A percentile compares a stretch with the other conserved stretches of the same genome.
These are phyloP conservation scores for Podotricha telesiphe DNA, from an alignment of 2,888 invertebrate species.

Conservation along the genomic window DNA sequence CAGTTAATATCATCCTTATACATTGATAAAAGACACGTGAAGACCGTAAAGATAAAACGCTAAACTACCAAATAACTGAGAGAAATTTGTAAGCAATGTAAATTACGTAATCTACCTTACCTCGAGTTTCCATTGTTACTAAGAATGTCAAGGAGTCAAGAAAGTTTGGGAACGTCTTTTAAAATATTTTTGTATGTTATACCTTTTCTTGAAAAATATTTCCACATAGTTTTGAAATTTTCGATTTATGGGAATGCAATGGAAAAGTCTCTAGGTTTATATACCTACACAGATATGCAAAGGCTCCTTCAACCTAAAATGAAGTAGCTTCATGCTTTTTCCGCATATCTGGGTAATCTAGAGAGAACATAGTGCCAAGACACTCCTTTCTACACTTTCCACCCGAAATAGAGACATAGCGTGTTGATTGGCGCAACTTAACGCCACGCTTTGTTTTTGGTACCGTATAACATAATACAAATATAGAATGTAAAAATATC, in stretches of 20 bases:
- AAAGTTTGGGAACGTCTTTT: conserved; percentile 23
- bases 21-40: conserved; percentile 8
- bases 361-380: too few species aligned
- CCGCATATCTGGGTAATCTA: too few species aligned
- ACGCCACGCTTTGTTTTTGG: too few species aligned
- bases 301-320: too few species aligned
- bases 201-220: conserved; percentile 18
- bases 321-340: too few species aligned
- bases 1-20: conserved; percentile 3
- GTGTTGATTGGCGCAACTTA: too few species aligned
- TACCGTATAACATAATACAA: too few species aligned
- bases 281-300: too few species aligned
- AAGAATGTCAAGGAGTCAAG: conserved; percentile 22
- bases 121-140: conserved; percentile 27
- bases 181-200: conserved; percentile 21
- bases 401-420: too few species aligned
- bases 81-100: conserved; percentile 31
- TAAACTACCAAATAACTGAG: conserved; percentile 28
- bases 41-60: conserved; percentile 17
- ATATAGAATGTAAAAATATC: too few species aligned
- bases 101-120: conserved; percentile 20
- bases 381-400: too few species aligned
- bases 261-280: neutral
- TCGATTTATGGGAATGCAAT: neutral
- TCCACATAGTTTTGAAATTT: neutral